phyloP scores from a whole-genome alignment of 2,888 invertebrate species.

The Drosophila vallismaia region DNA sequence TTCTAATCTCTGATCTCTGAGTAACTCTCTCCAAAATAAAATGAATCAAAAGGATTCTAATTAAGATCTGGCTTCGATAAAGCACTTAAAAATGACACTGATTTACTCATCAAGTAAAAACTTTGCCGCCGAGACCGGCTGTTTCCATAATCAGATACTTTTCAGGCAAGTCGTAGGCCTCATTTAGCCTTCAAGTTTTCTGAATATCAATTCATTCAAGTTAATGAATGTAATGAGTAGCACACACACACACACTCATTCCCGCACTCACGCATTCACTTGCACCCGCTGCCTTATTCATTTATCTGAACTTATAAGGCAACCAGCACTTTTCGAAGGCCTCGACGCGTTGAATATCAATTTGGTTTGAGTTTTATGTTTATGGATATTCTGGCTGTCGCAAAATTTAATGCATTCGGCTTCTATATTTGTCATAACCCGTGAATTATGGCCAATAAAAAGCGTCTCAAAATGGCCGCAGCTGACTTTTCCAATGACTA shows the following conservation, averaged over 20 bases:
- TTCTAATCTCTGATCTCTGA: no score
- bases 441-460: constrained; percentile 69
- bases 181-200: constrained; percentile 27
- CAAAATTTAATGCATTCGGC: constrained; percentile 71
- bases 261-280: not conserved
- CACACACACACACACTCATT: constrained; percentile 17
- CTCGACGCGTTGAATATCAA: constrained; percentile 58
- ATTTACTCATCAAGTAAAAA: constrained; percentile 7
- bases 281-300: constrained; percentile 22
- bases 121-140: not conserved
- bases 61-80: not conserved
- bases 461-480: constrained; percentile 75
- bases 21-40: no score
- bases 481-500: constrained; percentile 47
- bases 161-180: constrained; percentile 28
- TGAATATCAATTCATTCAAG: constrained; percentile 41
- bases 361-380: constrained; percentile 41
- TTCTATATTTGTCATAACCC: constrained; percentile 76
- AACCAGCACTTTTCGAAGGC: constrained; percentile 46
- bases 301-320: constrained; percentile 47
- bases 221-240: constrained; percentile 45
- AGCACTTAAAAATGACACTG: not conserved
- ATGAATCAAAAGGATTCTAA: no score
- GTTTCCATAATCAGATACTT: constrained; percentile 5
- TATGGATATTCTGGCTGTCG: constrained; percentile 64